These are phyloP conservation scores for Python bivittatus DNA, from an alignment of 2,113 vertebrate genomes.

Conservation along the genomic window DNA sequence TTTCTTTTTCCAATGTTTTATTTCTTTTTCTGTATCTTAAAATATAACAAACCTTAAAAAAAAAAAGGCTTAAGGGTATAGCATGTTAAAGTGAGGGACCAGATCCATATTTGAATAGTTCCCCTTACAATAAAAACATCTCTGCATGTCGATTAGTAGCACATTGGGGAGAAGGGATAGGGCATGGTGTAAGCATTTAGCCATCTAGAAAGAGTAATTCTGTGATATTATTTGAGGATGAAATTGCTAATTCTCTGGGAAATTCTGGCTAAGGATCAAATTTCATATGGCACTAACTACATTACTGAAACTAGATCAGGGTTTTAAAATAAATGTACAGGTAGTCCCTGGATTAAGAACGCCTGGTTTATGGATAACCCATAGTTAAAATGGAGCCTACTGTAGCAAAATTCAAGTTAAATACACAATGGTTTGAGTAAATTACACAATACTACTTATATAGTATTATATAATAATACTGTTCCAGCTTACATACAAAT, in stretches of 20 bases:
- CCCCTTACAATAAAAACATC: background rate
- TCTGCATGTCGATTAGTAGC: background rate
- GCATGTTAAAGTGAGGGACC: background rate
- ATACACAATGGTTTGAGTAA: too few relatives aligned
- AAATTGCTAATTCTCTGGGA: background rate
- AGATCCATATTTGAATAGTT: background rate
- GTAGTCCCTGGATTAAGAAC: too few relatives aligned
- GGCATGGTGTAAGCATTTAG: background rate
- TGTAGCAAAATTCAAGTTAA: too few relatives aligned
- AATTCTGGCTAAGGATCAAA: background rate
- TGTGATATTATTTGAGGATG: background rate
- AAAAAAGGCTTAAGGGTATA: background rate
- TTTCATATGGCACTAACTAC: background rate
- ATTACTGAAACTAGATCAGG: background rate
- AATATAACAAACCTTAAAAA: background rate
- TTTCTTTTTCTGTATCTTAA: background rate
- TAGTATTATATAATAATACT: too few relatives aligned
- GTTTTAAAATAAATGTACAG: background rate
- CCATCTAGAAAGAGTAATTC: background rate
- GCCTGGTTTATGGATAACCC: too few relatives aligned
- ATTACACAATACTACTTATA: too few relatives aligned
- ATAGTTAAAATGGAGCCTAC: too few relatives aligned
- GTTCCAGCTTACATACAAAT: too few relatives aligned
- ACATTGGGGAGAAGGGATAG: background rate
- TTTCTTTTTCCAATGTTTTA: background rate